A percentile compares a stretch with the other conserved stretches of the same genome.
Evolutionary conservation across 2,797 vertebrate genomes (phyloP).

Genomic region (Chromis chromis): DNA sequence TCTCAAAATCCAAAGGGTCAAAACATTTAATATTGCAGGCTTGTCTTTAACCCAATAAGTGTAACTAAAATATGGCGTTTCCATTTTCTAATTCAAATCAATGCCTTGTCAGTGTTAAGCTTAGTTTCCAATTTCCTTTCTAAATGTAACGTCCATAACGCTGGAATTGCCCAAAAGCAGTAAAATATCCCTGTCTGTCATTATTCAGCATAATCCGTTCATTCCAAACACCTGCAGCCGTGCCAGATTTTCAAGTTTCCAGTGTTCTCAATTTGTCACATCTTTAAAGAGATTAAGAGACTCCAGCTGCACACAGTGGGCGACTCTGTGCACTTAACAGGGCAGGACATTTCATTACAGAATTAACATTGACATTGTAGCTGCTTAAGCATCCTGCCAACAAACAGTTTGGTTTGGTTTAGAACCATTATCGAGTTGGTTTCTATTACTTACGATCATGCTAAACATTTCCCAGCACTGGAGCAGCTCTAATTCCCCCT

Average conservation of each 20-base stretch:
- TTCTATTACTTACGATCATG: neutral
- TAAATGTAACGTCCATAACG: too few relatives aligned
- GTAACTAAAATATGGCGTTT: too few relatives aligned
- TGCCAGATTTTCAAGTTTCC: conserved; percentile 1
- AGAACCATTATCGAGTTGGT: neutral
- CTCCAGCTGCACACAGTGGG: conserved; percentile 7
- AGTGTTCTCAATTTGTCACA: neutral
- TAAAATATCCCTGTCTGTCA: neutral
- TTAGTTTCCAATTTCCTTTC: too few relatives aligned
- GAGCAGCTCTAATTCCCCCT: conserved; percentile 2
- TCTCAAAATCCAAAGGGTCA: too few relatives aligned
- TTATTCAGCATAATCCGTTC: neutral
- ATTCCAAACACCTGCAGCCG: neutral
- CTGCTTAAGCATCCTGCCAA: neutral
- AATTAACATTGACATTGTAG: conserved; percentile 20
- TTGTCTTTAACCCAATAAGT: too few relatives aligned
- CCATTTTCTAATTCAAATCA: too few relatives aligned
- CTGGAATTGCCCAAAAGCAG: too few relatives aligned
- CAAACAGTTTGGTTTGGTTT: neutral
- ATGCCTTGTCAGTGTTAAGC: too few relatives aligned
- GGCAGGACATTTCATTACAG: conserved; percentile 1
- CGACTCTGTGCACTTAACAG: neutral
- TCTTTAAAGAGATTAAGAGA: conserved; percentile 26
- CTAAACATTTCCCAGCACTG: conserved; percentile 28
- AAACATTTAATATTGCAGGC: too few relatives aligned